These are phyloP conservation scores for Drosophila buzzatii DNA, from an alignment of 2,888 invertebrate species.

Conservation along the genomic window DNA sequence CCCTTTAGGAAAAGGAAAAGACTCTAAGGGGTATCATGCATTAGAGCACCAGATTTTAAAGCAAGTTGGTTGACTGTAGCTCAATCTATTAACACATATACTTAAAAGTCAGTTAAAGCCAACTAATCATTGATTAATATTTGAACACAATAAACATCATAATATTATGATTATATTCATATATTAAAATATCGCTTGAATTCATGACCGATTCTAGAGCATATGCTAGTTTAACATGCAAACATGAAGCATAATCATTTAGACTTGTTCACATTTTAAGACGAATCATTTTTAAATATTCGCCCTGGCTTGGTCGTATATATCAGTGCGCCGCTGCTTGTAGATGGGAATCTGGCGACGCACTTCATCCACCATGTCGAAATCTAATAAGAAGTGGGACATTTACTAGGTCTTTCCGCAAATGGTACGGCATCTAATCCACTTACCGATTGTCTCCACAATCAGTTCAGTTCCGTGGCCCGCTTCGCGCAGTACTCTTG, in stretches of 20 bases:
- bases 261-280: slow-evolving; percentile 22
- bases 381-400: slow-evolving; percentile 86
- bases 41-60: background rate
- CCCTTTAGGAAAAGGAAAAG: background rate
- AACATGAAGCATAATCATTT: background rate
- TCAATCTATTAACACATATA: background rate
- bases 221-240: background rate
- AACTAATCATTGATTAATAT: background rate
- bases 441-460: slow-evolving; percentile 90
- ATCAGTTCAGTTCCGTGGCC: slow-evolving; percentile 90
- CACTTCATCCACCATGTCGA: slow-evolving; percentile 90
- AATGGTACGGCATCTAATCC: background rate
- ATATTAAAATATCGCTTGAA: background rate
- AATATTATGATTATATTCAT: background rate
- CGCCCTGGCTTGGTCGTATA: slow-evolving; percentile 87
- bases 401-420: background rate
- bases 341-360: slow-evolving; percentile 93
- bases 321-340: slow-evolving; percentile 90
- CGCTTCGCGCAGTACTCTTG: slow-evolving; percentile 89
- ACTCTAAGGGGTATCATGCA: background rate
- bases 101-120: background rate
- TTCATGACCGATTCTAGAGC: slow-evolving; percentile 2
- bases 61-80: background rate
- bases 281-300: slow-evolving; percentile 27
- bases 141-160: background rate